Evolutionary conservation across 2,888 invertebrate species (phyloP), one percentile per base, ranked within the genome.

Genomic region (Dryomyza anilis): DNA sequence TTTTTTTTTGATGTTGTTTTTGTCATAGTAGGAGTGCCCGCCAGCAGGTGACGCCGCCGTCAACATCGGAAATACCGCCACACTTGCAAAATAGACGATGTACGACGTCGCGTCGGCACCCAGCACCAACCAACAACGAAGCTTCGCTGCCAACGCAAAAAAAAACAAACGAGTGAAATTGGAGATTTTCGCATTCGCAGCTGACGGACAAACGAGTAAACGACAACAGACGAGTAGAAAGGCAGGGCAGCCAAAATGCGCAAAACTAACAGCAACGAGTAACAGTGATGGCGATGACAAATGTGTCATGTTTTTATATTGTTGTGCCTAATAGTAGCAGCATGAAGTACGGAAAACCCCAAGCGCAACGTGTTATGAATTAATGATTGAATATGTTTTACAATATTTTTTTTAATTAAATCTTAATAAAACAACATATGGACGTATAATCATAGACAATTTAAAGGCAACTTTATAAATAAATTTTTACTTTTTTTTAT

Each of bases 231-330:
- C 14, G 56, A 56, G 36, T 14, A 53, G n/a, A 19, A 14, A 6
- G 48, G 14, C 48, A 25, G 14, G 16, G 19, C 21, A 7, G 14
- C 25, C n/a, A 48, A 12, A 39, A 19, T 43, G 43, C 16, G 43
- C 43, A 19, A n/a, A 16, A 43, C 5, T 43, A 10, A 39, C 27
- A 36, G 19, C 7, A 25, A 4, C 7, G n/a, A n/a, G 0, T 25
- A 33, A 66, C 59, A 66, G 66, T 63, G 23, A 48, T 27, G 66
- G 63, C 55, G 21, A 53, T n/a, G n/a, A n/a, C n/a, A n/a, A n/a
- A n/a, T n/a, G n/a, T n/a, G n/a, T n/a, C n/a, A n/a, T n/a, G n/a
- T n/a, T n/a, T n/a, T n/a, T n/a, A n/a, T n/a, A n/a, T n/a, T n/a
- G n/a, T n/a, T n/a, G n/a, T n/a, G n/a, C n/a, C n/a, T n/a, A n/a